Base-by-base conservation (phyloP, 2,888 invertebrate genomes). In the Blera fallax region DNA sequence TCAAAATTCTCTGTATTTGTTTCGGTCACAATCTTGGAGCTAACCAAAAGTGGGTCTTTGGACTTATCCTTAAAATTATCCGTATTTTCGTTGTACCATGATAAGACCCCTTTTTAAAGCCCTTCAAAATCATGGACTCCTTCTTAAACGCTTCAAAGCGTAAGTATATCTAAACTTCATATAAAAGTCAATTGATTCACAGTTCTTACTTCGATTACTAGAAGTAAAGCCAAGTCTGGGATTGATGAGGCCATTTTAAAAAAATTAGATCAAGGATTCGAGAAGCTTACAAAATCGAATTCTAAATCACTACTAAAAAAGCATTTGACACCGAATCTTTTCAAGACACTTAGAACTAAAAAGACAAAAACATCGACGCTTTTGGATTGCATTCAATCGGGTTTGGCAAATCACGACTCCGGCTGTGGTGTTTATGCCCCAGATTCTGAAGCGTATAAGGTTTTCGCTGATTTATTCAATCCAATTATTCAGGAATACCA, bases 401-500 rank as follows among this genome's bases (percentile, higher is more conserved):
- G 98, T 96, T 94, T 98, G 91, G 97, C 97, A 93, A 98, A 99
- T 93, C 95, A 96, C 92, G 98, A 99, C 93, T 98, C 98, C 88
- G 98, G 98, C 90, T 97, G 98, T 88, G 98, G 99, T 91, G 96
- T 99, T 93, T 99, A 98, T 92, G 99, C 99, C 78, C 98, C 98
- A 81, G 99, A 99, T 92, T 98, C 98, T 87, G 98, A 99, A 93
- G 93, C 98, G 70, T 99, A 99, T 94, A 95, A 96, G 89, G 94
- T 96, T 70, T 99, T 99, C 93, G 94, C 96, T 87, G 97, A 96
- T 77, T 94, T 99, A 89, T 99, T 99, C 93, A 97, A 99, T 93
- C 98, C 98, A 92, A 97, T 99, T 94, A 99, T 99, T 92, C 97
- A 98, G 92, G 98, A 98, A 92, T 98, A 98, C 94, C 98, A 98